These are phyloP conservation scores for Rousettus leschenaultii DNA, from an alignment of 2,113 vertebrate species.

Conservation along the genomic window DNA sequence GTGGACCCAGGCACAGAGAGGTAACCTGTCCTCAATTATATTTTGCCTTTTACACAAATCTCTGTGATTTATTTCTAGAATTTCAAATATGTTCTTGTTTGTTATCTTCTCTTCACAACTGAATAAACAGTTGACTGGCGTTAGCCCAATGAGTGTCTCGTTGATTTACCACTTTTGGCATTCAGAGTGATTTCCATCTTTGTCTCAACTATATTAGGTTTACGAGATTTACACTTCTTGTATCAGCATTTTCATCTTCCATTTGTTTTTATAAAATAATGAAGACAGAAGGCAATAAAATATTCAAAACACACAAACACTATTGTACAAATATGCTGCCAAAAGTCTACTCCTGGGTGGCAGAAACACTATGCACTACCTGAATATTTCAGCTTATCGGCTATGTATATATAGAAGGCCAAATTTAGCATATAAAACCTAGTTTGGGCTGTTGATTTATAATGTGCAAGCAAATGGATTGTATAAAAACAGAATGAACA, in stretches of 20 bases:
- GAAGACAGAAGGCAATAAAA: conserved; percentile 60
- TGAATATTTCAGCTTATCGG: not conserved
- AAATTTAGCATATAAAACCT: not conserved
- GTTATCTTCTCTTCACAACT: conserved; percentile 25
- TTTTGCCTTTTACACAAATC: conserved; percentile 20
- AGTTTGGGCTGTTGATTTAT: not conserved
- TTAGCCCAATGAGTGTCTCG: not conserved
- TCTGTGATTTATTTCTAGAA: conserved; percentile 47
- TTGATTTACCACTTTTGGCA: conserved; percentile 49
- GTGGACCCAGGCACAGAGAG: not conserved
- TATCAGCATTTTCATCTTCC: conserved; percentile 55
- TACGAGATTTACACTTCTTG: not conserved
- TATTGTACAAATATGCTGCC: conserved; percentile 28
- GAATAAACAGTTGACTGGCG: conserved; percentile 43
- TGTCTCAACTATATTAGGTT: conserved; percentile 53
- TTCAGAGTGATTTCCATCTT: conserved; percentile 25
- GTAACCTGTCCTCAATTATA: not conserved
- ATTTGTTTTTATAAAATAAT: conserved; percentile 65
- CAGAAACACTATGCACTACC: not conserved
- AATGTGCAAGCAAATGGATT: not conserved
- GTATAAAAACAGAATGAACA: not conserved
- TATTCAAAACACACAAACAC: conserved; percentile 51
- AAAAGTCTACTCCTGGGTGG: not conserved
- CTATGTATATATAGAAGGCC: not conserved
- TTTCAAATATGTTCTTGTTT: conserved; percentile 49